A percentile compares a stretch with the other conserved stretches of the same genome.
These are phyloP conservation scores for Marronus borbonicus DNA, from an alignment of 2,888 invertebrate species.

Conservation along the genomic window DNA sequence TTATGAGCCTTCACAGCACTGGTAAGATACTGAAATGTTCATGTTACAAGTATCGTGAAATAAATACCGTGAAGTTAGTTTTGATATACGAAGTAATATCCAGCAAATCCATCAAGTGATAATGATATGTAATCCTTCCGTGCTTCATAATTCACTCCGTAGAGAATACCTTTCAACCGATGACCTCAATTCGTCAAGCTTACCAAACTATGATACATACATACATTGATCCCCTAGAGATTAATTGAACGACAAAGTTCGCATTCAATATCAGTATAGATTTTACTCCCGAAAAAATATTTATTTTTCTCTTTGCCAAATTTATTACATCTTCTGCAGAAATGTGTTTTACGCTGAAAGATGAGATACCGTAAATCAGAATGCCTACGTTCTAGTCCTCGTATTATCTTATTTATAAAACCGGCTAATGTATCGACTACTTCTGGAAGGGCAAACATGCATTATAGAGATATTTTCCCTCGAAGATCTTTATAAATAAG, in stretches of 20 bases:
- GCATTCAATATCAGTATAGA: constrained; percentile 7
- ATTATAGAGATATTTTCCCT: not conserved
- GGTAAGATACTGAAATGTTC: no score
- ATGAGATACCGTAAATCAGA: constrained; percentile 19
- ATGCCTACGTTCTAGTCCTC: constrained; percentile 16
- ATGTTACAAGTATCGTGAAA: no score
- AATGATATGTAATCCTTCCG: not conserved
- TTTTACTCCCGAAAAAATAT: not conserved
- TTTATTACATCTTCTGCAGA: not conserved
- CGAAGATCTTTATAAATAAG: constrained; percentile 18
- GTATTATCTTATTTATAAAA: constrained; percentile 28
- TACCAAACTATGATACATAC: not conserved
- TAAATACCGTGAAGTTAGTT: no score
- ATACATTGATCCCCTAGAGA: not conserved
- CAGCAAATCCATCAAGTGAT: not conserved
- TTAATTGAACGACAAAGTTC: constrained; percentile 16
- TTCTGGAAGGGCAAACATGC: not conserved
- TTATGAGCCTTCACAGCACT: no score
- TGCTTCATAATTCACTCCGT: not conserved
- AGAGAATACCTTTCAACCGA: constrained; percentile 1
- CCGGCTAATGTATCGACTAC: constrained; percentile 13
- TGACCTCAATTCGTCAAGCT: constrained; percentile 13
- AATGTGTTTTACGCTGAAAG: not conserved
- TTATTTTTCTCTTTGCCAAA: not conserved
- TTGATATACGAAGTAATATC: no score